A percentile compares a stretch with the other conserved stretches of the same genome.
Conservation (phyloP, 37 sponge, comb jelly and placozoan species). For the Ianthella basta region DNA sequence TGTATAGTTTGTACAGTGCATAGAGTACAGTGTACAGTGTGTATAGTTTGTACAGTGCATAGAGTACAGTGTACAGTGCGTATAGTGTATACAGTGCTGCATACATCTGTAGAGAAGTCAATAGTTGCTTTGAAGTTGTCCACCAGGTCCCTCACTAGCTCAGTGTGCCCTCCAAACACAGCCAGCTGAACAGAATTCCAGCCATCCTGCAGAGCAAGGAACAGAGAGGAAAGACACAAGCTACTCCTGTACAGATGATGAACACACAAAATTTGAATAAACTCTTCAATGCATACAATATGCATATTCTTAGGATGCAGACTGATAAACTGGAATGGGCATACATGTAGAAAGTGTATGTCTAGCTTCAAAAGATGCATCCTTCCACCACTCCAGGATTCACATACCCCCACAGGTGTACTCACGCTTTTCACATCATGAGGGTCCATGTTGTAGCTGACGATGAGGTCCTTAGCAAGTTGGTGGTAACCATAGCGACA, state of each 20-base stretch:
- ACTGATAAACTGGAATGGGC: background rate
- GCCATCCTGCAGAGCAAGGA: background rate
- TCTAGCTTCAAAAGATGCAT: too few relatives aligned
- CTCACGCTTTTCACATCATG: slow-evolving; percentile 25
- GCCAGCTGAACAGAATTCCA: slow-evolving; percentile 1
- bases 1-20: too few relatives aligned
- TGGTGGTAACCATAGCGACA: slow-evolving; percentile 13
- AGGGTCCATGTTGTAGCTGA: slow-evolving; percentile 18
- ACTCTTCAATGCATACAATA: too few relatives aligned
- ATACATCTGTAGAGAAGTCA: background rate
- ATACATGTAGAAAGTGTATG: too few relatives aligned
- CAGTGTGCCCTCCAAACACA: slow-evolving; percentile 9
- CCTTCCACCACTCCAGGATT: too few relatives aligned
- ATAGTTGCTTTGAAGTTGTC: background rate
- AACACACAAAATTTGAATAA: too few relatives aligned
- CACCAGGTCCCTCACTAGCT: slow-evolving; percentile 4
- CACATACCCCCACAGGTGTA: background rate
- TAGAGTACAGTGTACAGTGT: too few relatives aligned
- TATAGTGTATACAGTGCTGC: background rate
- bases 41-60: too few relatives aligned
- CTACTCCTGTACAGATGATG: too few relatives aligned
- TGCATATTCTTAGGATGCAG: too few relatives aligned
- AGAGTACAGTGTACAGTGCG: too few relatives aligned
- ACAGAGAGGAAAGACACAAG: too few relatives aligned
- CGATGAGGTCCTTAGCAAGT: slow-evolving; percentile 2